phyloP scores from a whole-genome alignment of 64 coral and sea anemone genomes.

The Porites australiensis region DNA sequence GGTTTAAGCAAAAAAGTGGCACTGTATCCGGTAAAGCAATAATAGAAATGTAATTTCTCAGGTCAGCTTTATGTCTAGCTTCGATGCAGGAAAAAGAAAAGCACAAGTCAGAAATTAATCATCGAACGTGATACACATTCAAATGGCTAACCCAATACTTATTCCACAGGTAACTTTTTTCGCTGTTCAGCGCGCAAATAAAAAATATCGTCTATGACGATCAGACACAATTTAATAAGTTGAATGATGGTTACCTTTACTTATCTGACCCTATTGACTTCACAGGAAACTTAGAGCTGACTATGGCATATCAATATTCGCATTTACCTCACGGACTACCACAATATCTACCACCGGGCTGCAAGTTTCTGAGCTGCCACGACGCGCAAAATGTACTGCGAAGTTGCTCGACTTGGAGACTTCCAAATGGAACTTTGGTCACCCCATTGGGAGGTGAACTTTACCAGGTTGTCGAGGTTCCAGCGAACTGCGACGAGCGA shows the following conservation, averaged over 20 bases:
- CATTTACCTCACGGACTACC: constrained; percentile 31
- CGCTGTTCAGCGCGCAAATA: not conserved
- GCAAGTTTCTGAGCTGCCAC: constrained; percentile 80
- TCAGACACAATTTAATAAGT: not conserved
- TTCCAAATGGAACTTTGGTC: constrained; percentile 84
- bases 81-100: not conserved
- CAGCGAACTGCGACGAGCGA: constrained; percentile 80
- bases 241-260: not conserved
- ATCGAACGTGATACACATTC: too few relatives aligned
- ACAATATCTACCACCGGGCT: constrained; percentile 87
- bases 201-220: not conserved
- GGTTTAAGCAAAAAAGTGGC: constrained; percentile 27
- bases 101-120: not conserved
- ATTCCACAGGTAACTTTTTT: too few relatives aligned
- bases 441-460: constrained; percentile 84
- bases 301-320: constrained; percentile 31
- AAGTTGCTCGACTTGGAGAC: constrained; percentile 76
- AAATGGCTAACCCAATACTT: too few relatives aligned
- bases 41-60: constrained; percentile 23
- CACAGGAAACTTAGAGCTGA: not conserved
- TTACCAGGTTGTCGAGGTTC: constrained; percentile 92
- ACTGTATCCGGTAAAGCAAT: constrained; percentile 7
- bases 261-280: not conserved
- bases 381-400: constrained; percentile 77
- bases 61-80: not conserved